A percentile compares a stretch with the other conserved stretches of the same genome.
Evolutionary conservation across 2,113 vertebrate genomes (phyloP).

Genomic region (Ramphastos sulfuratus): DNA sequence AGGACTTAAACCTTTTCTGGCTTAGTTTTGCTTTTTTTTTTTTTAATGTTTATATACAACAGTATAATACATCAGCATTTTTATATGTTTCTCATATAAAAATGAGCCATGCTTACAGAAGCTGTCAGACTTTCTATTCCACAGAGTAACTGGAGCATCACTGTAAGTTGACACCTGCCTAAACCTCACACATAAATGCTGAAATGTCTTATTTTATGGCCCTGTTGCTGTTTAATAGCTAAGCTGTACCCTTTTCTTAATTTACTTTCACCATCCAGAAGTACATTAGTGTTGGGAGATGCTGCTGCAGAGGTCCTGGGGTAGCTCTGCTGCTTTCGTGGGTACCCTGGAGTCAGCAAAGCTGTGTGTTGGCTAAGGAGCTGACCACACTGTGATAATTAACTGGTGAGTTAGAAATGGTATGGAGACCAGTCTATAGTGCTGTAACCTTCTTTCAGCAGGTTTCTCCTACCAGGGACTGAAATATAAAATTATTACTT

Average conservation of each 20-base stretch:
- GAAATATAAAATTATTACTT: conserved; percentile 39
- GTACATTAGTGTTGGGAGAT: not conserved
- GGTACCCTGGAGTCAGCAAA: not conserved
- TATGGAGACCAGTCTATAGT: not conserved
- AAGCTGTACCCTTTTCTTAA: conserved; percentile 37
- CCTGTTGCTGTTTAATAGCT: conserved; percentile 40
- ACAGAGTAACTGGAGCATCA: conserved; percentile 38
- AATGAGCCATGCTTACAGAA: conserved; percentile 48
- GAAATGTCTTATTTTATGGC: conserved; percentile 61
- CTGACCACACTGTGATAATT: not conserved
- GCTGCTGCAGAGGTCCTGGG: not conserved
- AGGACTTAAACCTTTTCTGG: conserved; percentile 58
- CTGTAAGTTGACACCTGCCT: conserved; percentile 46
- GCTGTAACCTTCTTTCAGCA: conserved; percentile 32
- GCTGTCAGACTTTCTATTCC: conserved; percentile 58
- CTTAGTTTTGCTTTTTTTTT: conserved; percentile 69
- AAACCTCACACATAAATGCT: conserved; percentile 42
- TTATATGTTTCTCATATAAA: conserved; percentile 59
- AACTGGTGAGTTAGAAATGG: not conserved
- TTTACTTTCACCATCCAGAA: not conserved
- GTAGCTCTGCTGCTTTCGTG: not conserved
- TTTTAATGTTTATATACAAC: conserved; percentile 67
- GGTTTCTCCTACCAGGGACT: not conserved
- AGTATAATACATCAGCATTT: conserved; percentile 67
- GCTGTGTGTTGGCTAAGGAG: not conserved